Conservation (phyloP, 2,797 vertebrate genomes). For the Ceryle rudis region DNA sequence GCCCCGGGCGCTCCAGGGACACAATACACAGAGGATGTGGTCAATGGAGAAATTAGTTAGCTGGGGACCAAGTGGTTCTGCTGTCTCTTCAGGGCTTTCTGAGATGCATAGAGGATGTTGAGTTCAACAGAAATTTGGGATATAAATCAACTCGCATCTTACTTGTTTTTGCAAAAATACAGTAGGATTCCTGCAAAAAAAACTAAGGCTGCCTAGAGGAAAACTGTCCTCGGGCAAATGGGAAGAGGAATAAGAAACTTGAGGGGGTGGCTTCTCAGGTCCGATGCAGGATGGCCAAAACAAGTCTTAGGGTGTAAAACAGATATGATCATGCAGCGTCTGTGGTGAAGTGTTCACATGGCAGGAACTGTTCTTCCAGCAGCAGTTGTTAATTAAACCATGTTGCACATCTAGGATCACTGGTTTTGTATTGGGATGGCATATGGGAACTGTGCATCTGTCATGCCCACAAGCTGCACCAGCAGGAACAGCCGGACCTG, state of each 20-base stretch:
- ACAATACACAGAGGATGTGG: constrained; percentile 43
- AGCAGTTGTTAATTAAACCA: no score
- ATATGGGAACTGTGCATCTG: accelerated
- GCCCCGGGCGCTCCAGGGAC: not conserved
- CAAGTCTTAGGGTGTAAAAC: not conserved
- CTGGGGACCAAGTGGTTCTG: not conserved
- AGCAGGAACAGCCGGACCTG: accelerated
- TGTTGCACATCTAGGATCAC: not conserved
- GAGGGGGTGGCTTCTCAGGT: no score
- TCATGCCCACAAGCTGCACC: accelerated
- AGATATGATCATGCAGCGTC: accelerated
- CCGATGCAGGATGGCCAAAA: not conserved
- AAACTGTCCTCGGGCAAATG: not conserved
- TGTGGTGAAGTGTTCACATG: not conserved
- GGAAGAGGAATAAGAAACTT: not conserved
- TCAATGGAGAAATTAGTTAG: not conserved
- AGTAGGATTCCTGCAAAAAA: not conserved
- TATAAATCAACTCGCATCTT: not conserved
- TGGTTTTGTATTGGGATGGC: accelerated
- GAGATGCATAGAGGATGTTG: not conserved
- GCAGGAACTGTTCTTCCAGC: not conserved
- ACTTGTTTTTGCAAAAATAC: not conserved
- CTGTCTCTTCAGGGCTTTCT: constrained; percentile 38
- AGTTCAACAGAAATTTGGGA: not conserved
- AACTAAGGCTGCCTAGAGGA: not conserved